phyloP scores from a whole-genome alignment of 2,113 vertebrate genomes.

The Calypte anna region DNA sequence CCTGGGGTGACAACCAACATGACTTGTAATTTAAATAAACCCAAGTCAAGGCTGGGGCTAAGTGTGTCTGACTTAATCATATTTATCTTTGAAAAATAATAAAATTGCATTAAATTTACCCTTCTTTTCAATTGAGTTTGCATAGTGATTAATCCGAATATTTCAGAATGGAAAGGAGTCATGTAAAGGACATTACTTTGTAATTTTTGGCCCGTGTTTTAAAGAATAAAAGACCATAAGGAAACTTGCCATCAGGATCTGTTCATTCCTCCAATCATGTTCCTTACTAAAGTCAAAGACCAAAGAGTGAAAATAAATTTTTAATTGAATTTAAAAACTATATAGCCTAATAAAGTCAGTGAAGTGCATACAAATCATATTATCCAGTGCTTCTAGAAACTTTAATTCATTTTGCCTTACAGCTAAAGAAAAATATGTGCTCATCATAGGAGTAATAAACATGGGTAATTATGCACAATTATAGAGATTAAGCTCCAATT shows the following conservation, averaged over 20 bases:
- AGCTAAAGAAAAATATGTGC: slow-evolving; percentile 67
- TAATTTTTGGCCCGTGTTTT: not conserved
- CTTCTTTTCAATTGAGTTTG: not conserved
- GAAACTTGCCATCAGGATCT: not conserved
- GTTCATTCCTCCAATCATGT: slow-evolving; percentile 1
- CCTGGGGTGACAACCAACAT: not conserved
- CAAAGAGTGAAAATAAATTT: slow-evolving; percentile 40
- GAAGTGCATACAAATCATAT: slow-evolving; percentile 68
- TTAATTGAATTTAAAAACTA: slow-evolving; percentile 69
- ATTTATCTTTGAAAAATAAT: slow-evolving; percentile 12
- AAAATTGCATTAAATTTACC: not conserved
- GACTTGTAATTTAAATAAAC: not conserved
- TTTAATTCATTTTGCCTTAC: slow-evolving; percentile 62
- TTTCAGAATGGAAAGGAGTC: not conserved
- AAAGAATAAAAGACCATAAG: not conserved
- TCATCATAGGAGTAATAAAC: slow-evolving; percentile 74
- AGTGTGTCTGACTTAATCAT: slow-evolving; percentile 15
- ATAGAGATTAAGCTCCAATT: slow-evolving; percentile 77
- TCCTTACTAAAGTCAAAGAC: slow-evolving; percentile 50
- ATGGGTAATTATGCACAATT: slow-evolving; percentile 76
- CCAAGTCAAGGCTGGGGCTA: not conserved
- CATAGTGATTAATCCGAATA: not conserved
- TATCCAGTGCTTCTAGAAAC: slow-evolving; percentile 60
- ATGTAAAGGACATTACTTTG: not conserved
- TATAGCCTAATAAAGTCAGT: slow-evolving; percentile 68